Percentiles rank a stretch among this genome's conserved stretches.
Conservation (phyloP, 2,797 vertebrate genomes). For the Macropus fuliginosus region DNA sequence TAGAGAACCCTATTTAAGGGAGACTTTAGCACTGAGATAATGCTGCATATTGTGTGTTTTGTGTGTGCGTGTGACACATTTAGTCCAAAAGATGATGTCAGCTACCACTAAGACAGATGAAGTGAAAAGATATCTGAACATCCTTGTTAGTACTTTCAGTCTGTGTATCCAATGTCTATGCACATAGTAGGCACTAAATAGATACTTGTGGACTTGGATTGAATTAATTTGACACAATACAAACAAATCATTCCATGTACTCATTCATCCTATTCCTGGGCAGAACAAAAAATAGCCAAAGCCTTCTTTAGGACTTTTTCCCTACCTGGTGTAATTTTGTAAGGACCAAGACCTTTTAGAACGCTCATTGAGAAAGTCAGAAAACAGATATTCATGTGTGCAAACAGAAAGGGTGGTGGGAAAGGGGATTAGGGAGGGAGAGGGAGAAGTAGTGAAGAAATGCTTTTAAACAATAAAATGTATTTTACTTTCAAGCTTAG, state of each 20-base stretch:
- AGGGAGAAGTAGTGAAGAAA: conserved; percentile 65
- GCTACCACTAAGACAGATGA: not conserved
- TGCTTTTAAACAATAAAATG: conserved; percentile 80
- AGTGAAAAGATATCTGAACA: not conserved
- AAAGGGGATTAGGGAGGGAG: conserved; percentile 15
- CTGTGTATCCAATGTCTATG: conserved; percentile 26
- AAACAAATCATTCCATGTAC: conserved; percentile 3
- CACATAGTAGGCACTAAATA: not conserved
- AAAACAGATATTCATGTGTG: not conserved
- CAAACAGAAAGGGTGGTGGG: conserved; percentile 18
- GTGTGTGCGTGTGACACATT: not conserved
- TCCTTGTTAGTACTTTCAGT: conserved; percentile 38
- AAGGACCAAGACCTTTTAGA: conserved; percentile 62
- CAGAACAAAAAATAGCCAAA: conserved; percentile 36
- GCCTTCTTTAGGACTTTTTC: conserved; percentile 3
- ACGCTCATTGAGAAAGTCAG: conserved; percentile 52
- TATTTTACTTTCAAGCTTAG: conserved; percentile 78
- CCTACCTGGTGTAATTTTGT: conserved; percentile 66
- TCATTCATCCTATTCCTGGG: conserved; percentile 53
- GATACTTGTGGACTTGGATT: not conserved
- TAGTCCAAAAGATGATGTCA: conserved; percentile 12
- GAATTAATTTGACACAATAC: conserved; percentile 4
- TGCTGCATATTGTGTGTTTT: conserved; percentile 13
- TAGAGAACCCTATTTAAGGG: conserved; percentile 73
- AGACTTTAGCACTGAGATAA: conserved; percentile 66